Evolutionary conservation across 2,888 invertebrate genomes (phyloP).

Genomic region (Priapulus caudatus): DNA sequence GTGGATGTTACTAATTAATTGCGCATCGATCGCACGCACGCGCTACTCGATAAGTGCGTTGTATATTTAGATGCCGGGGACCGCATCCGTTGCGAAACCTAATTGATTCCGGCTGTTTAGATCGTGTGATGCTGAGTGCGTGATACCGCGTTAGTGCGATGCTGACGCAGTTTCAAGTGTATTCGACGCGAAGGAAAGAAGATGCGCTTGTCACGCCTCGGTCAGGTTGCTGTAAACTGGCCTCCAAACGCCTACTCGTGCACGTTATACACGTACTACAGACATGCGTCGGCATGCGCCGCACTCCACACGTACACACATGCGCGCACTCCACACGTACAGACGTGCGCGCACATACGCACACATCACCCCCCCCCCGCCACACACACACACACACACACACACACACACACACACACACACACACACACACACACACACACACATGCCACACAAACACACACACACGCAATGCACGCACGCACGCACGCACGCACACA

Average conservation of each 20-base stretch:
- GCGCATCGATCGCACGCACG: no score
- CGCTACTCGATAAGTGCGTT: no score
- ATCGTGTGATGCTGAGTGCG: no score
- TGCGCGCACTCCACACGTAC: neutral
- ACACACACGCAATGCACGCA: conserved; percentile 3
- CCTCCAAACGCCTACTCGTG: neutral
- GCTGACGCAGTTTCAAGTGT: no score
- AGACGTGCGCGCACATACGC: neutral
- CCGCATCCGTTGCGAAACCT: no score
- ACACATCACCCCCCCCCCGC: neutral
- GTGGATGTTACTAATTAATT: no score
- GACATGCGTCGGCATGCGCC: neutral
- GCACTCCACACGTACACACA: neutral
- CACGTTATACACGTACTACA: neutral
- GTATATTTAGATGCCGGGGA: no score
- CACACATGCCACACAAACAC: conserved; percentile 1
- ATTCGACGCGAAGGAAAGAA: no score
- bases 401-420: conserved; percentile 3
- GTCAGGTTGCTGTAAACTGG: no score
- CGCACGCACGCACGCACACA: conserved; percentile 1
- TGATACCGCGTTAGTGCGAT: no score
- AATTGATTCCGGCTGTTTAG: no score
- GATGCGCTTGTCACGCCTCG: no score
- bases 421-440: conserved; percentile 3
- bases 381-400: conserved; percentile 3